Evolutionary conservation across 2,888 invertebrate genomes (phyloP), one percentile per base, ranked within the genome.

Genomic region (Dysmachus trigonus): DNA sequence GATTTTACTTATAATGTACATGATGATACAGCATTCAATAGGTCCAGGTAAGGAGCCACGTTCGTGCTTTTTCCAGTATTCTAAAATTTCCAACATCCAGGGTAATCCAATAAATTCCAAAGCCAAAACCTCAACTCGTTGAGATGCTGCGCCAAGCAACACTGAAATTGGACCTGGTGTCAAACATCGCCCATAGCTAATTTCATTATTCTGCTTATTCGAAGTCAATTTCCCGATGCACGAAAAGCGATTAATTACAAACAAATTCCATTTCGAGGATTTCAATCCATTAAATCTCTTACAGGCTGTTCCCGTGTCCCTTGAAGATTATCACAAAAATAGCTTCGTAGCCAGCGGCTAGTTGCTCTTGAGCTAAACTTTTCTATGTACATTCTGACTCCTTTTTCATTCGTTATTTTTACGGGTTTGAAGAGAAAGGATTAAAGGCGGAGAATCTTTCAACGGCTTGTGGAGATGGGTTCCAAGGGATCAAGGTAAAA

Each of bases 91-190:
- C 89, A 95, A 93, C 91, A 96, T 94, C 95, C 95, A 96, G 8
- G 95, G 94, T 87, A 95, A 94, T 0, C 96, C 97, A 87, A 97
- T 94, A 93, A 95, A 95, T 91, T 97, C 96, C 87, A 97, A 94
- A 1, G 95, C 94, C 8, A 97, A 91, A 89, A 95, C 95, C 92
- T 98, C 98, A 62, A 98, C 95, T 85, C 98, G 94, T 93, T 99
- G 97, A 0, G 98, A 98, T 6, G 99, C 98, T 89, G 98, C 94
- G 74, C 99, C 98, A 79, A 99, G 94, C 87, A 99, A 94, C 93
- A 96, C 99, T 97, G 91, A 6, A 91, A 91, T 88, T 41, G 30
- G 47, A 31, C 13, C 30, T 51, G 38, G 31, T 10, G 18, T 8
- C 22, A 62, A 62, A 62, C 6, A 22, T 4, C 27, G 18, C 22